Conservation (phyloP, 2,888 invertebrate genomes). For the Monopis laevigella region DNA sequence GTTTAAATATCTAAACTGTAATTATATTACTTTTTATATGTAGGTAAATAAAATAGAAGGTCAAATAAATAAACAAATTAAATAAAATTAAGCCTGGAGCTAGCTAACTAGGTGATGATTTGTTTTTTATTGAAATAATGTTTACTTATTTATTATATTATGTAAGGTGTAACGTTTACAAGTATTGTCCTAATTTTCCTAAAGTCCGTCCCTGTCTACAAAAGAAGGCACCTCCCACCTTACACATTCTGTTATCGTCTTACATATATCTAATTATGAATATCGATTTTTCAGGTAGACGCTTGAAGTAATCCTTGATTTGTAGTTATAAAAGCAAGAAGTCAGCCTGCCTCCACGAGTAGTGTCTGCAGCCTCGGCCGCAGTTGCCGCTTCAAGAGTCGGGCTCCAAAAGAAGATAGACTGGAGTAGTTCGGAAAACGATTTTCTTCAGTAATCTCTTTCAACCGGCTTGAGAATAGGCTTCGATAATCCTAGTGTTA, state of each 20-base stretch:
- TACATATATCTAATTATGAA: constrained; percentile 60
- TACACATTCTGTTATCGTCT: constrained; percentile 37
- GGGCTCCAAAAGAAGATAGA: constrained; percentile 52
- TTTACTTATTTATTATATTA: too few species aligned
- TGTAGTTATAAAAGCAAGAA: constrained; percentile 43
- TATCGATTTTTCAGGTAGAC: constrained; percentile 53
- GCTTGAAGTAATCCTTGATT: constrained; percentile 39
- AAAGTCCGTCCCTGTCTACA: too few species aligned
- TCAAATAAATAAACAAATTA: too few species aligned
- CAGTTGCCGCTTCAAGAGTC: constrained; percentile 42
- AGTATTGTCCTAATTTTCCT: too few species aligned
- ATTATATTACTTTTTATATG: too few species aligned
- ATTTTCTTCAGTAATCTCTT: constrained; percentile 67
- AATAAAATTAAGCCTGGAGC: too few species aligned
- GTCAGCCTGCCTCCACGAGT: constrained; percentile 33
- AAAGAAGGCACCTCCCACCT: too few species aligned
- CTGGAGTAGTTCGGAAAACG: constrained; percentile 66
- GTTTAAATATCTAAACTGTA: too few species aligned
- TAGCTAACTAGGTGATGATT: too few species aligned
- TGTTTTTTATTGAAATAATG: too few species aligned
- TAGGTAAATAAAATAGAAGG: too few species aligned
- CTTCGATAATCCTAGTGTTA: constrained; percentile 29
- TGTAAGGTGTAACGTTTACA: too few species aligned
- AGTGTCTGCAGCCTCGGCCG: constrained; percentile 52
- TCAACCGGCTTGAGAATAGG: constrained; percentile 48